Base-by-base conservation (phyloP, 2,888 invertebrate genomes). In the Lissonota sp. region DNA sequence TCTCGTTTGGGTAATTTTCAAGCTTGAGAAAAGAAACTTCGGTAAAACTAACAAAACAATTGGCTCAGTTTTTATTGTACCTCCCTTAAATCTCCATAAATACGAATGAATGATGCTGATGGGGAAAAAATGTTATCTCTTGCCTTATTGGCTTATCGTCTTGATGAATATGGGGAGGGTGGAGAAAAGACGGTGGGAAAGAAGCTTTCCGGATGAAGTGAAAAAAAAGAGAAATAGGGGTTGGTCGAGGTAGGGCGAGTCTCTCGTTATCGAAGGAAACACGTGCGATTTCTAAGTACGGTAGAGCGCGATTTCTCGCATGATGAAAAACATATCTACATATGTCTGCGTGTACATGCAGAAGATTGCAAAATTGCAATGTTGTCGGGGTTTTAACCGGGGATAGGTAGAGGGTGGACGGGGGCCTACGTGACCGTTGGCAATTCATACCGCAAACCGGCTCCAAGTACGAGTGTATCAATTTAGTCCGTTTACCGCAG, bases 391-490 rank as follows among this genome's bases (percentile, higher is more conserved):
- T 57, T 26, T 26, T 26, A 26, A 26, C 57, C 14, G 40, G 26
- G 66, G n/a, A n/a, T n/a, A n/a, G n/a, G 26, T 14, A 3, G 40
- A 66, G 14, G 58, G 57, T 39, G 40, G 16, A 64, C 57, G 58
- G 40, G 60, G 53, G 80, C 80, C 67, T 80, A 80, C 80, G 80
- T 80, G 80, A 80, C 80, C 76, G 72, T 55, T 76, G 67, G 80
- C 80, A 80, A 80, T 80, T 80, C 76, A 80, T 80, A 80, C 80
- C 76, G 76, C 74, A 66, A 75, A 79, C 74, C 79, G 63, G 71
- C 63, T 72, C 72, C 72, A 72, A 76, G 76, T 80, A 80, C 76
- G 80, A 80, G 80, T 80, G 80, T 80, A 80, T 80, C 80, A 80
- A 80, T 80, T 80, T 80, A 80, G 69, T 57, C 80, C 76, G 72